These are phyloP conservation scores for Enteromius mattozi DNA, from an alignment of 2,797 vertebrate genomes.

Conservation along the genomic window DNA sequence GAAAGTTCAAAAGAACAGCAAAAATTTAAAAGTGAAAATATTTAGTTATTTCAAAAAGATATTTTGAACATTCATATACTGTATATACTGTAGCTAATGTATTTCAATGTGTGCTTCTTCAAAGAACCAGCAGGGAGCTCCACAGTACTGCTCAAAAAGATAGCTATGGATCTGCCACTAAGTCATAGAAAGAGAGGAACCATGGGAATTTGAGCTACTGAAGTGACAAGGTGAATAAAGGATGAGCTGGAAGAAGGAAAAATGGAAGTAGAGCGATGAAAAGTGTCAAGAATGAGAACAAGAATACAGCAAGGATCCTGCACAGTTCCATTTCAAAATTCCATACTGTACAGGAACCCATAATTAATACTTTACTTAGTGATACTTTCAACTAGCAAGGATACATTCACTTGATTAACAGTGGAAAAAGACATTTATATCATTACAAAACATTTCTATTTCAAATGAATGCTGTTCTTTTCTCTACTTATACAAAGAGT, in stretches of 20 bases:
- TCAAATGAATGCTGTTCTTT: too few species aligned
- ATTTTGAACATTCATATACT: not conserved
- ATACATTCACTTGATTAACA: too few species aligned
- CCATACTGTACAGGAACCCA: too few species aligned
- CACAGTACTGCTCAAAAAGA: not conserved
- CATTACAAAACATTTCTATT: too few species aligned
- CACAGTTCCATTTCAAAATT: too few species aligned
- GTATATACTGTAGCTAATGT: not conserved
- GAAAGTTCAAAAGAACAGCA: not conserved
- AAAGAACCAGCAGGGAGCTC: slow-evolving; percentile 1
- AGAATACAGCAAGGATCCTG: not conserved
- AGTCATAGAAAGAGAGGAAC: slow-evolving; percentile 63
- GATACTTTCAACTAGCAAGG: too few species aligned
- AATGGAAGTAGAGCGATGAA: slow-evolving; percentile 77
- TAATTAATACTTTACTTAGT: too few species aligned
- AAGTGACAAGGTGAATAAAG: not conserved
- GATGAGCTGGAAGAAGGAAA: slow-evolving; percentile 60
- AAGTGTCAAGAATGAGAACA: slow-evolving; percentile 67
- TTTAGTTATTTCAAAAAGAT: not conserved
- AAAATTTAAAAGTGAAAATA: not conserved
- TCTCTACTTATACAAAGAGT: too few species aligned
- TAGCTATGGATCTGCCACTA: not conserved
- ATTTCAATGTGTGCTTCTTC: not conserved
- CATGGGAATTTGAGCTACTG: slow-evolving; percentile 49
- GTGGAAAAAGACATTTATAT: too few species aligned